Conservation (phyloP, 2,888 invertebrate genomes). For the Blera fallax region DNA sequence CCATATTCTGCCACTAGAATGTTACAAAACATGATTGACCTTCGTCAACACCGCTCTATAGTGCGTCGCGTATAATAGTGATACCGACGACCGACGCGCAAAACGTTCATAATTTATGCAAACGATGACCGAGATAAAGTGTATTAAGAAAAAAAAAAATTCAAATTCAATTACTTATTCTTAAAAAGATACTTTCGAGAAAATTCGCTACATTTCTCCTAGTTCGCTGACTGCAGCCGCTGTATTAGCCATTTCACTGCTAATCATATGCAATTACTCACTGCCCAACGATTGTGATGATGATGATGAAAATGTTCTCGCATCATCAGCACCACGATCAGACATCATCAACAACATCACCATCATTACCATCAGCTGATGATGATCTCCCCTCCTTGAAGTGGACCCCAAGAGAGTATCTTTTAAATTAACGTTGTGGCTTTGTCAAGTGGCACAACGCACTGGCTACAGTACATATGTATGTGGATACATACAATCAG, state of each 20-base stretch:
- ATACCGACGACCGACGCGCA: not conserved
- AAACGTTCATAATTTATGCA: conserved; percentile 5
- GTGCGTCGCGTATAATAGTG: not conserved
- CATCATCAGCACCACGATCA: conserved; percentile 13
- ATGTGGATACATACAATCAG: not conserved
- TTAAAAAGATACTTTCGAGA: conserved; percentile 21
- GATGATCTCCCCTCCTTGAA: not conserved
- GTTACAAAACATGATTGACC: conserved; percentile 24
- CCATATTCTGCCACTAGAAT: not conserved
- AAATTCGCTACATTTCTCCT: conserved; percentile 25
- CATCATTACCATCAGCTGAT: conserved; percentile 10
- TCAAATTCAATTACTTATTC: conserved; percentile 10
- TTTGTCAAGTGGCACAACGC: conserved; percentile 38
- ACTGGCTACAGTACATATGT: not conserved
- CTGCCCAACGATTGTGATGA: not conserved
- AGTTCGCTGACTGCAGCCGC: not conserved
- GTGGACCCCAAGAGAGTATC: not conserved
- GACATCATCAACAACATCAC: not conserved
- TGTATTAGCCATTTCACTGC: not conserved
- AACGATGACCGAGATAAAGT: conserved; percentile 10
- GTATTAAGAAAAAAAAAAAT: not conserved
- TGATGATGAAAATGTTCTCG: conserved; percentile 21
- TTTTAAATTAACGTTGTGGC: conserved; percentile 43
- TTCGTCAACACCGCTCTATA: conserved; percentile 5
- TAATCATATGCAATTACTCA: conserved; percentile 40